These are phyloP conservation scores for Amblyjoppa fuscipennis DNA, from an alignment of 2,888 invertebrate genomes.

Conservation along the genomic window DNA sequence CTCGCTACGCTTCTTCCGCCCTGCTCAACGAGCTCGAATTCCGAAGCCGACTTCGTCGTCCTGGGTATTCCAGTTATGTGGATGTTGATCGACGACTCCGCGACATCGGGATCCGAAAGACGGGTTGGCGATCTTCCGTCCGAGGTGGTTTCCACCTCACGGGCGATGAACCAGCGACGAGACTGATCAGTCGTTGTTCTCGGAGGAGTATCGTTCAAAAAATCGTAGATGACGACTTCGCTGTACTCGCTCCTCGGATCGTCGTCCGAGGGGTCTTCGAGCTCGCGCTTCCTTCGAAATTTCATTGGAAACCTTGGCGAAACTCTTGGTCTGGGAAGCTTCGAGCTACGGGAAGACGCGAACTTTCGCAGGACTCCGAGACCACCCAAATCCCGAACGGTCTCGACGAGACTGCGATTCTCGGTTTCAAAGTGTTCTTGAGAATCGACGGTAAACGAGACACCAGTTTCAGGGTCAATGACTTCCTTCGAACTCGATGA, in stretches of 20 bases:
- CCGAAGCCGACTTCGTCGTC: not conserved
- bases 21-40: not conserved
- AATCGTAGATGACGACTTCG: constrained; percentile 38
- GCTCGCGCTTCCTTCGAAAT: constrained; percentile 46
- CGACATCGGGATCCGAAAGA: constrained; percentile 6
- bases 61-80: constrained; percentile 43
- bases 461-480: not conserved
- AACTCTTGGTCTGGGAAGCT: not conserved
- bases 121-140: constrained; percentile 16
- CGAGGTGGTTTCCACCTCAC: constrained; percentile 23
- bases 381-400: not conserved
- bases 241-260: not conserved
- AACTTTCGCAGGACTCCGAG: constrained; percentile 11
- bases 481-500: not conserved
- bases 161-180: constrained; percentile 24
- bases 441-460: not conserved
- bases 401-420: not conserved
- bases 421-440: not conserved
- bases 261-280: constrained; percentile 5
- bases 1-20: not conserved
- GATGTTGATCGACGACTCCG: constrained; percentile 53
- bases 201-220: constrained; percentile 52
- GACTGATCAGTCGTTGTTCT: constrained; percentile 41
- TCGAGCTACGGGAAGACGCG: not conserved
- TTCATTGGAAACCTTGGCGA: not conserved